A percentile compares a stretch with the other conserved stretches of the same genome.
These are phyloP conservation scores for Hippocampus zosterae DNA, from an alignment of 2,113 vertebrate species.

Conservation along the genomic window DNA sequence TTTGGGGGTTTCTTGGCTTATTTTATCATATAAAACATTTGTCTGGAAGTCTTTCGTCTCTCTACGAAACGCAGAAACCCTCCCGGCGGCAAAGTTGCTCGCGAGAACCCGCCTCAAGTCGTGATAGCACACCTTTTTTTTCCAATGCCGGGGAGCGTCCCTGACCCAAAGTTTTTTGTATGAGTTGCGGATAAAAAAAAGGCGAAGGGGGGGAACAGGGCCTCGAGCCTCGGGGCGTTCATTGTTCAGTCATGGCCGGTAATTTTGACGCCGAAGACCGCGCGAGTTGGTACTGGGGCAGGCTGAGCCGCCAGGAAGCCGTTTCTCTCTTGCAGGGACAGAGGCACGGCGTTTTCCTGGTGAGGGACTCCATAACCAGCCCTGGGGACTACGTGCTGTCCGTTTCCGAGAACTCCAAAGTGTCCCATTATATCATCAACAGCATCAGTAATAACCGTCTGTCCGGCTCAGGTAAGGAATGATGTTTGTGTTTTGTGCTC, in stretches of 20 bases:
- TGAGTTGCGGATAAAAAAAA: constrained; percentile 70
- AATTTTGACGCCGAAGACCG: constrained; percentile 96
- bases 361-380: constrained; percentile 94
- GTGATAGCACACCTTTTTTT: not conserved
- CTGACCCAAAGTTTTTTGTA: constrained; percentile 78
- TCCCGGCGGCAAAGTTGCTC: not conserved
- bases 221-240: constrained; percentile 68
- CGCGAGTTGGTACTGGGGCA: constrained; percentile 93
- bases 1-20: constrained; percentile 34
- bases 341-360: constrained; percentile 95
- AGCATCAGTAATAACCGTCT: constrained; percentile 87
- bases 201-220: constrained; percentile 69
- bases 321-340: constrained; percentile 91
- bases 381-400: constrained; percentile 97
- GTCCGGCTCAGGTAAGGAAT: constrained; percentile 70
- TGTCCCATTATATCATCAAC: constrained; percentile 99
- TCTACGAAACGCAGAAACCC: constrained; percentile 13
- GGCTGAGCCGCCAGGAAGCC: constrained; percentile 89
- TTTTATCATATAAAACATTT: not conserved
- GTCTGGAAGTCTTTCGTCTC: not conserved
- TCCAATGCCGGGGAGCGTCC: constrained; percentile 67
- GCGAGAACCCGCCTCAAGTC: not conserved
- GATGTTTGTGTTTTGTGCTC: not conserved
- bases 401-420: constrained; percentile 96
- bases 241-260: constrained; percentile 86